phyloP scores from a whole-genome alignment of 2,113 vertebrate species.

The Dromas ardeola region DNA sequence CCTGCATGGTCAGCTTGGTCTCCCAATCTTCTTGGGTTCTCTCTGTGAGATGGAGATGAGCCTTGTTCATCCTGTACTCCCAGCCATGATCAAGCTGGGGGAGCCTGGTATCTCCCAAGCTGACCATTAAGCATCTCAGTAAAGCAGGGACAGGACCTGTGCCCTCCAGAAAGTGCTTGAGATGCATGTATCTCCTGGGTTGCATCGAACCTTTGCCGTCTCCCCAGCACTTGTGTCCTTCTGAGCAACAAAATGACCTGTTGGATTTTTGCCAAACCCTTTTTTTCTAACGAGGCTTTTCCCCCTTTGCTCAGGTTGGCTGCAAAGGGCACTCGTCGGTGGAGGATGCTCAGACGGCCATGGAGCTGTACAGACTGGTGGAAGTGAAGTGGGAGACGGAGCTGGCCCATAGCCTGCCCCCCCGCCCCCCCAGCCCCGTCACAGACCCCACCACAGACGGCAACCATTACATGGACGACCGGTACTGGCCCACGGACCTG shows the following conservation, averaged over 20 bases:
- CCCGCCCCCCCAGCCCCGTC: not conserved
- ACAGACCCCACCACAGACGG: constrained; percentile 59
- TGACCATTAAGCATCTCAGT: not conserved
- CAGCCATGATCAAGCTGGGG: not conserved
- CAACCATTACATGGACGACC: constrained; percentile 88
- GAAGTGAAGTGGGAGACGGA: constrained; percentile 86
- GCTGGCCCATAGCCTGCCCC: constrained; percentile 23
- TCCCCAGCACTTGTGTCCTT: not conserved
- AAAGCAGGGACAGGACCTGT: not conserved
- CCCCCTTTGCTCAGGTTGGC: constrained; percentile 72
- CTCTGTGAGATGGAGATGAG: not conserved
- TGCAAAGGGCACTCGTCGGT: constrained; percentile 88
- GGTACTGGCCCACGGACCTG: constrained; percentile 87
- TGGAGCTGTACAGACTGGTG: constrained; percentile 94
- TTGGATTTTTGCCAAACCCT: not conserved
- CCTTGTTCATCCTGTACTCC: not conserved
- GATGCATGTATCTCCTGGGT: not conserved
- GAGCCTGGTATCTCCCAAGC: not conserved
- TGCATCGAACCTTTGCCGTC: not conserved
- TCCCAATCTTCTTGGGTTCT: not conserved
- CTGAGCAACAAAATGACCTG: rapidly evolving
- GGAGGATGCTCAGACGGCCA: constrained; percentile 87
- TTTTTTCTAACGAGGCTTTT: not conserved
- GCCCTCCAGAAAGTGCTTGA: not conserved
- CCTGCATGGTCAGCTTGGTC: not conserved